Percentiles rank a stretch among this genome's conserved stretches.
These are phyloP conservation scores for Pogonocichla stellata DNA, from an alignment of 2,113 vertebrate genomes.

Conservation along the genomic window DNA sequence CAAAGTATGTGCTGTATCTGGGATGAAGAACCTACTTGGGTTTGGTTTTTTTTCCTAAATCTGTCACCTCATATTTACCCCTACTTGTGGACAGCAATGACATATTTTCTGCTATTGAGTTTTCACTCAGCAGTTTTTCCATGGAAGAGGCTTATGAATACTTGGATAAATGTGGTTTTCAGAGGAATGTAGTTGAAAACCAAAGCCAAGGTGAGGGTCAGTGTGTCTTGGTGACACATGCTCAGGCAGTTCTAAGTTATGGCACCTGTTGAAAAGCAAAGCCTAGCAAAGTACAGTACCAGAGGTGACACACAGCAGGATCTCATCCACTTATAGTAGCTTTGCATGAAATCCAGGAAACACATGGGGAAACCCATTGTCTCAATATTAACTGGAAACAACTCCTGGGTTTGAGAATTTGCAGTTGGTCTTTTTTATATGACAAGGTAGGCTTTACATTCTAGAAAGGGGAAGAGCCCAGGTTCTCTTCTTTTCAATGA, in stretches of 20 bases:
- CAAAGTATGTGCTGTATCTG: not conserved
- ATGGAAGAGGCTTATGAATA: not conserved
- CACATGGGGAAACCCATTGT: not conserved
- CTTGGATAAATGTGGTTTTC: not conserved
- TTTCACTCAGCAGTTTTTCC: not conserved
- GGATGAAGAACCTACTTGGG: not conserved
- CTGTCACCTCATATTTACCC: not conserved
- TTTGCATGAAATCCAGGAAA: not conserved
- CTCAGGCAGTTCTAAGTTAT: not conserved
- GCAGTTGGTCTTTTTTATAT: not conserved
- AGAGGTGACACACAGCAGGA: not conserved
- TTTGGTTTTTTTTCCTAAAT: not conserved
- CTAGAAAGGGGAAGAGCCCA: not conserved
- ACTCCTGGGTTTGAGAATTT: not conserved
- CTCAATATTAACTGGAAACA: not conserved
- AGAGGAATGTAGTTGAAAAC: not conserved
- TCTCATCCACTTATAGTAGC: not conserved
- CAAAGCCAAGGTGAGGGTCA: not conserved
- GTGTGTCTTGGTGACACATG: not conserved
- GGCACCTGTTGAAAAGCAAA: not conserved
- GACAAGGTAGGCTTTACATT: not conserved
- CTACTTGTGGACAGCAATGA: not conserved
- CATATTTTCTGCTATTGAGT: not conserved
- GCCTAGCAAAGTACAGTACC: not conserved
- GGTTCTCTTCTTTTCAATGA: not conserved